phyloP scores from a whole-genome alignment of 2,888 invertebrate genomes.

The Cheilosia impressa region DNA sequence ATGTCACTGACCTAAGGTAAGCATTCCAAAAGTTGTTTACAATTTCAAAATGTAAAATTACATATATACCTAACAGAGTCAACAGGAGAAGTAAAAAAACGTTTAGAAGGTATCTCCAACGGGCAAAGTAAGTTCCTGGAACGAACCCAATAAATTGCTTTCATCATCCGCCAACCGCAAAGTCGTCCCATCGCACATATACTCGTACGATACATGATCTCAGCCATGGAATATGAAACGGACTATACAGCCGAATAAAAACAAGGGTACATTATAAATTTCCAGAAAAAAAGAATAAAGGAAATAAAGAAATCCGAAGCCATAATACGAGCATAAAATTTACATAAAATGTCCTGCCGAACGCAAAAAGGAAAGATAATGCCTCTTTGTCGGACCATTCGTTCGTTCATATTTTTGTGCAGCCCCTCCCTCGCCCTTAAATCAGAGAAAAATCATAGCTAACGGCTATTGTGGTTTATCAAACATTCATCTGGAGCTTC shows the following conservation, averaged over 20 bases:
- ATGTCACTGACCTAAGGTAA: too few species aligned
- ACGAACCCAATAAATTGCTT: conserved; percentile 49
- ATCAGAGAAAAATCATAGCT: conserved; percentile 68
- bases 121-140: conserved; percentile 34
- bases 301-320: conserved; percentile 39
- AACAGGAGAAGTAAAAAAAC: background rate
- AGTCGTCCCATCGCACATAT: background rate
- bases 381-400: conserved; percentile 37
- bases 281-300: conserved; percentile 20
- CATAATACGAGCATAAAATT: conserved; percentile 69
- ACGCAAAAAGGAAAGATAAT: conserved; percentile 31
- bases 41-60: background rate
- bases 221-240: background rate
- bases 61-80: background rate
- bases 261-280: conserved; percentile 58
- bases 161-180: conserved; percentile 45
- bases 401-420: conserved; percentile 25
- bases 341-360: conserved; percentile 57
- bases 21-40: too few species aligned
- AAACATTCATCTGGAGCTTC: conserved; percentile 64
- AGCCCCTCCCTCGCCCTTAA: conserved; percentile 3
- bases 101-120: conserved; percentile 20
- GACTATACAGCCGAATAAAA: conserved; percentile 11
- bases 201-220: conserved; percentile 9
- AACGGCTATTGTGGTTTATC: conserved; percentile 71